These are phyloP conservation scores for Kryptolebias ocellatus DNA, from an alignment of 2,797 vertebrate species.

Conservation along the genomic window DNA sequence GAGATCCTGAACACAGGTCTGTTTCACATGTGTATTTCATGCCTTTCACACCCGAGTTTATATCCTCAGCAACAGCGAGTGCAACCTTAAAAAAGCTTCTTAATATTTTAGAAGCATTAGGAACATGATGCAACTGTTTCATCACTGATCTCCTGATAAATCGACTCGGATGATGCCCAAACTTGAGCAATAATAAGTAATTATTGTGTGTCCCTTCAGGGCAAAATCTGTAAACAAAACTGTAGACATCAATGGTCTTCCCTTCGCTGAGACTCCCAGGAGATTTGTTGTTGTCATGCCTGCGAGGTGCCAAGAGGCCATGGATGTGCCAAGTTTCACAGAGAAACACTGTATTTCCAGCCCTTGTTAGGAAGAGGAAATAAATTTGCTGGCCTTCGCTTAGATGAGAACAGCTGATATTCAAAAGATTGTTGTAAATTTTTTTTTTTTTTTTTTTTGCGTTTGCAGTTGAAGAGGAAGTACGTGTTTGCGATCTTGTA, in stretches of 20 bases:
- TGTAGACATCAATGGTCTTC: constrained; percentile 32
- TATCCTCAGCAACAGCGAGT: constrained; percentile 2
- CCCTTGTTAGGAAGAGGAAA: constrained; percentile 34
- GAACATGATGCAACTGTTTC: constrained; percentile 15
- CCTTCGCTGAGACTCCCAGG: constrained; percentile 7
- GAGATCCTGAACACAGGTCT: constrained; percentile 36
- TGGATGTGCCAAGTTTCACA: constrained; percentile 1
- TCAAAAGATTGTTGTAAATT: constrained; percentile 29
- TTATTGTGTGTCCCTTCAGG: constrained; percentile 21
- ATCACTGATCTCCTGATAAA: constrained; percentile 17
- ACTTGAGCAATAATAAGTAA: constrained; percentile 15
- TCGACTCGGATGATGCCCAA: constrained; percentile 1
- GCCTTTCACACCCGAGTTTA: constrained; percentile 43
- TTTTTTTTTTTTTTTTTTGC: constrained; percentile 1
- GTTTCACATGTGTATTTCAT: constrained; percentile 52
- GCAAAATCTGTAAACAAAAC: constrained; percentile 21
- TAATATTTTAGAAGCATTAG: not conserved
- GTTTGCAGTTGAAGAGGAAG: constrained; percentile 36
- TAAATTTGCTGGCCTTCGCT: constrained; percentile 11
- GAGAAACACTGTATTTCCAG: constrained; percentile 3
- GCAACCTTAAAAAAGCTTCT: constrained; percentile 1
- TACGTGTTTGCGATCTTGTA: not conserved
- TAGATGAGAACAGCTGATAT: constrained; percentile 36
- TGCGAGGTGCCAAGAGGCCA: constrained; percentile 23
- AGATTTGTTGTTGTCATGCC: constrained; percentile 21